Evolutionary conservation across 2,797 vertebrate genomes (phyloP), one percentile per base, ranked within the genome.

Genomic region (Peromyscus melanophrys): DNA sequence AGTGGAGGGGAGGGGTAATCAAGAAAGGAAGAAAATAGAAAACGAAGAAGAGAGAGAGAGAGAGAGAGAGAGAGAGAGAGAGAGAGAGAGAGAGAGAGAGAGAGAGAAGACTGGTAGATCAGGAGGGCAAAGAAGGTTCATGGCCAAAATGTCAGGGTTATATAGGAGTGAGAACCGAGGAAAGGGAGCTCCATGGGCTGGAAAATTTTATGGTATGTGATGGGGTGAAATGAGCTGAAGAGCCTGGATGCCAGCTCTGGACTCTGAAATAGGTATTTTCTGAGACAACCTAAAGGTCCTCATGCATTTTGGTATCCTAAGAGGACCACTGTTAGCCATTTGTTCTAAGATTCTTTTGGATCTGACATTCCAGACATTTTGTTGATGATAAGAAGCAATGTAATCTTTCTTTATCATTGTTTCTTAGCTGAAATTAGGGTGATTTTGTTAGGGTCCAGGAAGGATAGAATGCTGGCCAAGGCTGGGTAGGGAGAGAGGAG

Each of bases 121-220:
- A 69, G 34, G 14, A 69, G 16, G 14, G 31, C 16, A 19, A 69
- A n/a, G 6, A 34, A 7, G 34, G 23, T n/a, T n/a, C 31, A 19
- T 69, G 31, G 13, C 14, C 34, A 34, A 69, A 69, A 69, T 69
- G 34, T 6, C 67, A 69, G 31, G 34, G 67, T 8, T n/a, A n/a
- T 69, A n/a, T 69, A 69, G 67, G 0, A 69, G 2, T 69, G 34
- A 67, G 65, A 67, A 67, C 13, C 11, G 14, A 31, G 13, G 5
- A 31, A 67, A 67, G 13, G 65, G 67, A 69, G n/a, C 34, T 16
- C 16, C 31, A 69, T 69, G 67, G 67, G 14, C 31, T 69, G 16
- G 34, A 69, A 34, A n/a, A 17, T 13, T n/a, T n/a, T 69, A 34
- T 0, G 0, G 16, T n/a, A n/a, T 69, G 16, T 0, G 31, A 14